These are phyloP conservation scores for Takifugu flavidus DNA, from an alignment of 2,113 vertebrate species.

Conservation along the genomic window DNA sequence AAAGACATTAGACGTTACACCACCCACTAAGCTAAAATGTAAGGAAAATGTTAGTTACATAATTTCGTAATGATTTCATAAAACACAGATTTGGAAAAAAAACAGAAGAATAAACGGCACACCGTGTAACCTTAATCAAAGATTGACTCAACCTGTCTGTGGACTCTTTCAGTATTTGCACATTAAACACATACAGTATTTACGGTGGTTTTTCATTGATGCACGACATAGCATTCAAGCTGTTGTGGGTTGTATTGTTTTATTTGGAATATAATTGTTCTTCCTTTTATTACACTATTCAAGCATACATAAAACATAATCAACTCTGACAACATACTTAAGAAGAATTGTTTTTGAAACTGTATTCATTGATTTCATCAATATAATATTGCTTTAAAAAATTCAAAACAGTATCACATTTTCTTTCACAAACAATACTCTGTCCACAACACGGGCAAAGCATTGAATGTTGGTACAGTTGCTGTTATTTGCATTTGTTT, in stretches of 20 bases:
- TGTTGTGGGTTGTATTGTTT: background rate
- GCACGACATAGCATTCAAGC: background rate
- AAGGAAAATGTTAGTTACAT: conserved; percentile 26
- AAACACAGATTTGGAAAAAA: background rate
- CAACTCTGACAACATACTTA: conserved; percentile 48
- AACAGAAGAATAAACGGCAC: no score
- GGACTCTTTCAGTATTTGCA: no score
- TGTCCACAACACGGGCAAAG: conserved; percentile 68
- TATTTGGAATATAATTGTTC: conserved; percentile 23
- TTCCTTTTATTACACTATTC: conserved; percentile 10
- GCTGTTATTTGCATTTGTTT: conserved; percentile 37
- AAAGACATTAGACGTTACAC: conserved; percentile 22
- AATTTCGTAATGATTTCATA: conserved; percentile 7
- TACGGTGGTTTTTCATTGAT: conserved; percentile 6
- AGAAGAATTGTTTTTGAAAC: conserved; percentile 52
- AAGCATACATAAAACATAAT: conserved; percentile 35
- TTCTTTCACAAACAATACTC: conserved; percentile 66
- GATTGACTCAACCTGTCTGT: no score
- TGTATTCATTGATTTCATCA: conserved; percentile 69
- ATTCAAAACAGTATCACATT: conserved; percentile 68
- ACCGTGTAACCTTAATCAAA: no score
- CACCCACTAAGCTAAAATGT: conserved; percentile 37
- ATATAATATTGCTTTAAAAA: conserved; percentile 74
- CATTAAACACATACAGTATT: background rate
- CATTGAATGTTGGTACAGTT: conserved; percentile 68